These are phyloP conservation scores for Agrotis ipsilon DNA, from an alignment of 2,888 invertebrate genomes.

Conservation along the genomic window DNA sequence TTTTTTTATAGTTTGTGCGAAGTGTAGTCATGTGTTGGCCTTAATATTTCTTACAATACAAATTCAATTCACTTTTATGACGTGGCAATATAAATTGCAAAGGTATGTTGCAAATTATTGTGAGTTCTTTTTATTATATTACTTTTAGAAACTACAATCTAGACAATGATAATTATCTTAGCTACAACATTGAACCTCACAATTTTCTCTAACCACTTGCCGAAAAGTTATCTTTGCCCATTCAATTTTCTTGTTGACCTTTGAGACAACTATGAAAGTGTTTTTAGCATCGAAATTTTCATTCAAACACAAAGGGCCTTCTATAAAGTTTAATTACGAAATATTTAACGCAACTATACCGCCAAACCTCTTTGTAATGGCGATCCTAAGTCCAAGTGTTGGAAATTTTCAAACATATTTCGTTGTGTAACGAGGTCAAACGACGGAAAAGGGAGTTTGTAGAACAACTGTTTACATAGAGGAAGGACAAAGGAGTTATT, in stretches of 20 bases:
- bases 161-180: neutral
- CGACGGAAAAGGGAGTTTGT: constrained; percentile 57
- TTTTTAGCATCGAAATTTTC: constrained; percentile 44
- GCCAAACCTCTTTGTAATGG: constrained; percentile 60
- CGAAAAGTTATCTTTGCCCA: constrained; percentile 15
- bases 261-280: constrained; percentile 37
- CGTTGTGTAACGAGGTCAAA: constrained; percentile 60
- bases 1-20: constrained; percentile 15
- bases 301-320: constrained; percentile 41
- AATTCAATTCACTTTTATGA: constrained; percentile 17
- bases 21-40: constrained; percentile 14
- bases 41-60: constrained; percentile 4
- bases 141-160: neutral
- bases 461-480: constrained; percentile 58
- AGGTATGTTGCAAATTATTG: neutral
- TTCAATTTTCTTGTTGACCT: constrained; percentile 39
- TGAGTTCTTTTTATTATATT: constrained; percentile 4
- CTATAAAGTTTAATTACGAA: constrained; percentile 64
- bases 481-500: constrained; percentile 74
- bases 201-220: constrained; percentile 9
- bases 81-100: constrained; percentile 1
- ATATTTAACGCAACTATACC: constrained; percentile 60
- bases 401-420: constrained; percentile 63
- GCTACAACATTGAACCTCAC: constrained; percentile 7
- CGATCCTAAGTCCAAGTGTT: constrained; percentile 62